phyloP scores from a whole-genome alignment of 2,113 vertebrate genomes.

The Mesembrinibis cayennensis region DNA sequence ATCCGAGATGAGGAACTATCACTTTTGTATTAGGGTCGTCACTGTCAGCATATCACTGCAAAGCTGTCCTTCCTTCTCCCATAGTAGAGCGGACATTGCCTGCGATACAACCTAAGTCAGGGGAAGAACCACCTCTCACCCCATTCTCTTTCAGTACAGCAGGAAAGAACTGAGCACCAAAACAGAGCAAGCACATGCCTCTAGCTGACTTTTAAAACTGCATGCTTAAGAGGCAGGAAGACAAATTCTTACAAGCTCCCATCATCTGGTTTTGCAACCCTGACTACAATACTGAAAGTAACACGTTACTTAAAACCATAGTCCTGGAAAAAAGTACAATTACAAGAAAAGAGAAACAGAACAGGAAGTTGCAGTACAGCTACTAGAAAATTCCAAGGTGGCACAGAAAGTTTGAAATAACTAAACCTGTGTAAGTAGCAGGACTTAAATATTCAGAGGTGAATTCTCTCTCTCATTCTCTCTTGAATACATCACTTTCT shows the following conservation, averaged over 20 bases:
- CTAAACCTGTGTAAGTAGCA: not conserved
- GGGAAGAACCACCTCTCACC: not conserved
- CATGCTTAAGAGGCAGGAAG: not conserved
- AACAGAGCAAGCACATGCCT: not conserved
- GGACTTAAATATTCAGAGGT: not conserved
- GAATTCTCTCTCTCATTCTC: not conserved
- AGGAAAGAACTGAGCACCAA: not conserved
- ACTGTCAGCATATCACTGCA: not conserved
- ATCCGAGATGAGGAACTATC: not conserved
- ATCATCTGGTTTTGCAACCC: not conserved
- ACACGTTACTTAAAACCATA: not conserved
- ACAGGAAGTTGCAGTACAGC: not conserved
- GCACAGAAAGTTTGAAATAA: not conserved
- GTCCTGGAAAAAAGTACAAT: not conserved
- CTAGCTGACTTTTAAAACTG: not conserved
- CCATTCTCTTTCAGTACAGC: not conserved
- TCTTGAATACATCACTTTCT: not conserved
- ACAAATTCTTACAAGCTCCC: not conserved
- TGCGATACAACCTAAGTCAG: not conserved
- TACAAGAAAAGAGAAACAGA: not conserved
- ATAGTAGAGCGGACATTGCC: accelerated
- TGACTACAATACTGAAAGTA: not conserved
- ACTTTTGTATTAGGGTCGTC: not conserved
- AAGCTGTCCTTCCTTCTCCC: not conserved
- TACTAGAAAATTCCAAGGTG: not conserved